Conservation (phyloP, 2,113 vertebrate genomes). For the Indri indri region DNA sequence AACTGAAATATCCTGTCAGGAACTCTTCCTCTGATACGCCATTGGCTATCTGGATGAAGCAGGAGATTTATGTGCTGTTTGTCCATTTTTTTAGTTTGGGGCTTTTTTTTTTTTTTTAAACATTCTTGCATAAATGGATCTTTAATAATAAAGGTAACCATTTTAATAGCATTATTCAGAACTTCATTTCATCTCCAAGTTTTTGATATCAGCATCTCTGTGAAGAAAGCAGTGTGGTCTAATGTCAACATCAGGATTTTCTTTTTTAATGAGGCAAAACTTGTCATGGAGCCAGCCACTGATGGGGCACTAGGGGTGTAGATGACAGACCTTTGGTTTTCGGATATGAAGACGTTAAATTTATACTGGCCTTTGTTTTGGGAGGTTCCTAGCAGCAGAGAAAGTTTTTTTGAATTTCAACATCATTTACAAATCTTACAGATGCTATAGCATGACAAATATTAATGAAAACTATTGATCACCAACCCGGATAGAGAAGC, state of each 20-base stretch:
- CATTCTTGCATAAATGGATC: background rate
- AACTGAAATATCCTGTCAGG: background rate
- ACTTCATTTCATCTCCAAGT: background rate
- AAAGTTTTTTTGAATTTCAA: background rate
- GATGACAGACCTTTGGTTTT: background rate
- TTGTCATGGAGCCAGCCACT: background rate
- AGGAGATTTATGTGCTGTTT: background rate
- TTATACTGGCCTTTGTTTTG: background rate
- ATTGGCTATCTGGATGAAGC: background rate
- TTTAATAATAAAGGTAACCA: background rate
- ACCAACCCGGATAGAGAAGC: background rate
- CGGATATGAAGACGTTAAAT: background rate
- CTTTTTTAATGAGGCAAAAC: background rate
- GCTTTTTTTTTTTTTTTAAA: background rate
- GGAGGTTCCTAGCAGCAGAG: background rate
- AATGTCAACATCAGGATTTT: background rate
- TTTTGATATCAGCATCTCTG: background rate
- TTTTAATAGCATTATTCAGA: conserved; percentile 2
- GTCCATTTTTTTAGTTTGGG: background rate
- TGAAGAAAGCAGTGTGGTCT: background rate
- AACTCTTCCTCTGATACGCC: background rate
- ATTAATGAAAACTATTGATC: background rate
- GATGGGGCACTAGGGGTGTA: background rate
- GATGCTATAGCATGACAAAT: background rate
- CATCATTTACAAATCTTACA: background rate